Evolutionary conservation across 2,888 invertebrate genomes (phyloP), one percentile per base, ranked within the genome.

Genomic region (Rhabditophanes sp.): DNA sequence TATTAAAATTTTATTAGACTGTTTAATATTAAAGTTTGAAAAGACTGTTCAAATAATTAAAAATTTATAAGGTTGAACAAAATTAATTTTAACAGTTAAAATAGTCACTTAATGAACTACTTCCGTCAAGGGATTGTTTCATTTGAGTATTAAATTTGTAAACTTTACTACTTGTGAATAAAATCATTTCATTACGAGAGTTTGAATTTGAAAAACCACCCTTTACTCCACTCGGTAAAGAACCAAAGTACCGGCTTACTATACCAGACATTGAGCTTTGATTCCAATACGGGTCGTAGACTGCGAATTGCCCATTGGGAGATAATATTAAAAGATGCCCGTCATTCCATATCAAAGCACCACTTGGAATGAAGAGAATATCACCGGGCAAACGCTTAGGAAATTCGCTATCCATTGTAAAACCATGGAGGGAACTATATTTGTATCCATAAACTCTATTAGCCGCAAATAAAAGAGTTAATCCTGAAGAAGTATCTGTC

Each of bases 241-340:
- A 53, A 9, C 53, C 48, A 47, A 55, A 59, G 35, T 56, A 57
- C 15, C 43, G 39, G 3, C 45, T 45, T 11, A 56, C 39, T 11
- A 42, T 33, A 34, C 48, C 53, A 30, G 48, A 45, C 8, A 52
- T 35, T 2, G 55, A 54, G 16, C 44, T 44, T 34, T 60, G 49
- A 32, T 59, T 59, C 58, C 58, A 57, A 36, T 53, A 57, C 27
- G 56, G 58, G 27, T 59, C 59, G 32, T 57, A 59, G 20, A 56
- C 49, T 0, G 54, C 56, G 32, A 56, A 53, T 12, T 30, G 12
- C 15, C 31, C 41, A 9, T 32, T 33, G 16, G 36, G 16, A 44
- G 48, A 20, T 50, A 50, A 23, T 53, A 50, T 25, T 50, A 53
- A 20, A 50, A 47, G 56, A 33, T 56, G 54, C 1, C 59, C 59